phyloP scores from a whole-genome alignment of 2,888 invertebrate genomes.

The Hypomecis atomaria region DNA sequence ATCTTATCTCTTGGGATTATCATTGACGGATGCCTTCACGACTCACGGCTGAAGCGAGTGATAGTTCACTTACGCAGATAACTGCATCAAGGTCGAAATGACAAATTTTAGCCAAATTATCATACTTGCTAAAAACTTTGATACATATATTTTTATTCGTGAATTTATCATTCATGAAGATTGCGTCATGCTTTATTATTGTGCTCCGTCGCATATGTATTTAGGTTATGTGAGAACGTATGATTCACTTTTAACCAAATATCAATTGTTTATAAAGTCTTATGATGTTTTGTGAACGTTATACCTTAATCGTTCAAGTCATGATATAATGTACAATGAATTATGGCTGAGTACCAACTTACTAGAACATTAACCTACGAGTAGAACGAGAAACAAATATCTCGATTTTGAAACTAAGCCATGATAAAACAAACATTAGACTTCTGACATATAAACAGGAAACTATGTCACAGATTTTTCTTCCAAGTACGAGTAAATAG shows the following conservation, averaged over 20 bases:
- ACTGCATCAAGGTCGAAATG: slow-evolving; percentile 6
- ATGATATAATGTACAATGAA: slow-evolving; percentile 4
- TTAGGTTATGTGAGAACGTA: slow-evolving; percentile 13
- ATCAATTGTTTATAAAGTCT: slow-evolving; percentile 18
- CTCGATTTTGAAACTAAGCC: no score
- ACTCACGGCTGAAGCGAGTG: slow-evolving; percentile 41
- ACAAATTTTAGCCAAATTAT: slow-evolving; percentile 12
- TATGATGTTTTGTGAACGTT: slow-evolving; percentile 9
- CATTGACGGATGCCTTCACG: slow-evolving; percentile 37
- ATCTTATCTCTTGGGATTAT: slow-evolving; percentile 58
- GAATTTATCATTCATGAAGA: slow-evolving; percentile 13
- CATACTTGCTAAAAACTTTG: slow-evolving; percentile 6
- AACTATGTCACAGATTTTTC: no score
- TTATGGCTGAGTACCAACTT: no score
- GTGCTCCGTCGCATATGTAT: slow-evolving; percentile 11
- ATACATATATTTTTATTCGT: slow-evolving; percentile 7
- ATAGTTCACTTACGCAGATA: slow-evolving; percentile 53
- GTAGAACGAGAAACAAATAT: not conserved
- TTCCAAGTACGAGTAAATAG: no score
- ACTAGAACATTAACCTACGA: no score
- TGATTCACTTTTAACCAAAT: slow-evolving; percentile 20
- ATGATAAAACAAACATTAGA: no score
- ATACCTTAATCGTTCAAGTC: slow-evolving; percentile 11
- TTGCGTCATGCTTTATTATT: slow-evolving; percentile 14
- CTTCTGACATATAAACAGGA: no score